Base-by-base conservation (phyloP, 2,113 vertebrate genomes). In the Ophthalmolycus amberensis region DNA sequence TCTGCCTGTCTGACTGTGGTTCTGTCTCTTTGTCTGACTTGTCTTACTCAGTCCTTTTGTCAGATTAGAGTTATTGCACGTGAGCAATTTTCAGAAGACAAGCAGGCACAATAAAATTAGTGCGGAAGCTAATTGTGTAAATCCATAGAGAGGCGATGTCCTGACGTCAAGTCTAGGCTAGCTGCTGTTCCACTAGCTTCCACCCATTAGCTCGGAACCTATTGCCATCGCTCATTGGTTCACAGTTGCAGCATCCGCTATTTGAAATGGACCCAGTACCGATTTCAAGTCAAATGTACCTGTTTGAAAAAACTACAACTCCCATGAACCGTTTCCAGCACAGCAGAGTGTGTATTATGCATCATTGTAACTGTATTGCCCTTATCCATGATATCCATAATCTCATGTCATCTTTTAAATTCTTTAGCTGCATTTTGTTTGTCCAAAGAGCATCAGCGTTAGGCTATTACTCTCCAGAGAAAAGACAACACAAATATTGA, bases 1-100 rank as follows among this genome's bases (percentile, higher is more conserved):
- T 58, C 78, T 64, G 80, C 27, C 69, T 74, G 75, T 82, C 75
- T 68, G 71, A 59, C 52, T 44, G 50, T 8, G 38, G 77, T 8
- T 79, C 52, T 20, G 5, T 78, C 56, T 54, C 20, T 75, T 37
- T 66, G 77, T 77, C 46, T 40, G 46, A 37, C 18, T 58, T 40
- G 18, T 5, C 34, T 59, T 40, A 22, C 9, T 71, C 58, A 5
- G 66, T n/a, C 29, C 29, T 50, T 58, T 84, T 77, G 40, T 54
- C 58, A 10, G 25, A 0, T 50, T 29, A 25, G 3, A 6, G 18
- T 27, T 25, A 1, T 34, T 54, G 14, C 32, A 5, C 0, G 10
- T 22, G 37, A 27, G 38, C 54, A 50, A 68, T 71, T 69, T 64
- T 14, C n/a, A 52, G 20, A 60, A 22, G 62, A 25, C 0, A 0